Percentiles rank a stretch among this genome's conserved stretches.
phyloP scores from a whole-genome alignment of 2,888 invertebrate species.

The Troides helena region DNA sequence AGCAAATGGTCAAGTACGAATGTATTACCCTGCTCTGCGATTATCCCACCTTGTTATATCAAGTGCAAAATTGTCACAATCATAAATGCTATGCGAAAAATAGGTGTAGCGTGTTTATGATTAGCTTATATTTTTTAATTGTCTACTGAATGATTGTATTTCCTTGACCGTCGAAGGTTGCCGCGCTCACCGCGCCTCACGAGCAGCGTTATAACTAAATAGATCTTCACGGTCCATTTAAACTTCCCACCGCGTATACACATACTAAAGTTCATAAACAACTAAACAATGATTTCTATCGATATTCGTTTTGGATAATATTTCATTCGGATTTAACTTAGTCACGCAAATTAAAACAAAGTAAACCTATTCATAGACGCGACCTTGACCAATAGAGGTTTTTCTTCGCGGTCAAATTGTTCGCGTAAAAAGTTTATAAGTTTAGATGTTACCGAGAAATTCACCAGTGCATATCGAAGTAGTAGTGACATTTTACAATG shows the following conservation, averaged over 20 bases:
- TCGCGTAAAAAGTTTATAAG: slow-evolving; percentile 41
- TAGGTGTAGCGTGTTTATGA: slow-evolving; percentile 53
- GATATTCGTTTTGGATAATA: slow-evolving; percentile 21
- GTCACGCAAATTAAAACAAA: slow-evolving; percentile 54
- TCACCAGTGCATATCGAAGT: slow-evolving; percentile 38
- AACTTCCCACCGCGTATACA: neutral
- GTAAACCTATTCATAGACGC: slow-evolving; percentile 42
- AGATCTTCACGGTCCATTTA: slow-evolving; percentile 38
- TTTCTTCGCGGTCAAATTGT: slow-evolving; percentile 56
- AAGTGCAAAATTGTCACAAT: slow-evolving; percentile 29
- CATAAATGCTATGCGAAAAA: slow-evolving; percentile 62
- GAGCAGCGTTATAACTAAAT: slow-evolving; percentile 50
- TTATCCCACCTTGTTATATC: slow-evolving; percentile 42
- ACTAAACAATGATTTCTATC: slow-evolving; percentile 1
- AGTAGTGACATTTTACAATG: slow-evolving; percentile 26
- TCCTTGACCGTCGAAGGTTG: slow-evolving; percentile 73
- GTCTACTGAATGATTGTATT: slow-evolving; percentile 65
- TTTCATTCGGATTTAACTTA: slow-evolving; percentile 45
- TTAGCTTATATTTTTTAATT: slow-evolving; percentile 62
- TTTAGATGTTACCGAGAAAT: slow-evolving; percentile 41
- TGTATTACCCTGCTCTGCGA: slow-evolving; percentile 53
- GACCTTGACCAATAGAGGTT: slow-evolving; percentile 67
- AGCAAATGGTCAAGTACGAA: neutral
- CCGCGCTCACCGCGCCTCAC: slow-evolving; percentile 60
- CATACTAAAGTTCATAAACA: neutral